Conservation (phyloP, 2,888 invertebrate species). For the Volucella inanis region DNA sequence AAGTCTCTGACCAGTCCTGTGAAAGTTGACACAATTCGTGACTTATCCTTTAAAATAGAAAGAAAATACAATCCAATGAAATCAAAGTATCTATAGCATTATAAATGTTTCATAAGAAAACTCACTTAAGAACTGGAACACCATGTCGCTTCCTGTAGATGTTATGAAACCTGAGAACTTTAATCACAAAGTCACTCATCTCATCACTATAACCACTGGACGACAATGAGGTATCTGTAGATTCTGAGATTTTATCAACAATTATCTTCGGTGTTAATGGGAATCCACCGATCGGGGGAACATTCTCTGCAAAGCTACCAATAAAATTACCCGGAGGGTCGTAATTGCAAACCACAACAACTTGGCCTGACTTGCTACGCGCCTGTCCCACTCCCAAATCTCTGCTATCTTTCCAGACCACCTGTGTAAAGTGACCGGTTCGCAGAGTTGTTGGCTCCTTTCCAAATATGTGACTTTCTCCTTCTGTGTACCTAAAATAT, state of each 20-base stretch:
- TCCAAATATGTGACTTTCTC: slow-evolving; percentile 86
- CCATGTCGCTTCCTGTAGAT: slow-evolving; percentile 86
- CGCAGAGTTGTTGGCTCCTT: slow-evolving; percentile 86
- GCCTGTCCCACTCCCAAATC: slow-evolving; percentile 91
- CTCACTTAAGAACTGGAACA: slow-evolving; percentile 84
- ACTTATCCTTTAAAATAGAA: slow-evolving; percentile 83
- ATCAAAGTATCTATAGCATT: neutral
- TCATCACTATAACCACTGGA: slow-evolving; percentile 77
- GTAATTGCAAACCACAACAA: slow-evolving; percentile 94
- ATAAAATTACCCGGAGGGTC: slow-evolving; percentile 94
- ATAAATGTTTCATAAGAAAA: neutral
- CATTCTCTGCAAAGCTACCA: slow-evolving; percentile 89
- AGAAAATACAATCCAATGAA: neutral
- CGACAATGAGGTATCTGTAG: slow-evolving; percentile 76
- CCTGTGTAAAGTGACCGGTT: slow-evolving; percentile 92
- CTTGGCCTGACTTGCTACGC: slow-evolving; percentile 87
- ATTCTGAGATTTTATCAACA: slow-evolving; percentile 76
- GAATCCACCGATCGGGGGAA: slow-evolving; percentile 85
- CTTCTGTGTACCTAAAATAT: slow-evolving; percentile 85
- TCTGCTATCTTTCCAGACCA: slow-evolving; percentile 90
- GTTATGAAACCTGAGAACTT: slow-evolving; percentile 85
- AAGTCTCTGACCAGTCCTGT: slow-evolving; percentile 88
- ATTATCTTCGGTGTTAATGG: slow-evolving; percentile 76
- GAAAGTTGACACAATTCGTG: slow-evolving; percentile 87
- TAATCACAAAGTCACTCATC: slow-evolving; percentile 82